Conservation (phyloP, 2,888 invertebrate genomes). For the Thecophora atra region DNA sequence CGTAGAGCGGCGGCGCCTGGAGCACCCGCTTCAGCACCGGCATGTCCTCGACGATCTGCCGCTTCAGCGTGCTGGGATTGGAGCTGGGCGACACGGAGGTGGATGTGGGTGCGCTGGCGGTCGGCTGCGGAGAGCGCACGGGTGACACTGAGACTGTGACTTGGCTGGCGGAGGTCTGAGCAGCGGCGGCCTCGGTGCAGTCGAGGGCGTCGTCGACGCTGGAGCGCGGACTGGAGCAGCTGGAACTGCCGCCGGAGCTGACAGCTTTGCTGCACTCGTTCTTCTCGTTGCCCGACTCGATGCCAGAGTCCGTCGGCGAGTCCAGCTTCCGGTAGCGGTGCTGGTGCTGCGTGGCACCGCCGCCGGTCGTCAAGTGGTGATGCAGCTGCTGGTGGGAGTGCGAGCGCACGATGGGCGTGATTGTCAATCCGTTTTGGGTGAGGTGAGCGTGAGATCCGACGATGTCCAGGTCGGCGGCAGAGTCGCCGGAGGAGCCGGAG, state of each 20-base stretch:
- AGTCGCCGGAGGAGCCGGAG: conserved; percentile 82
- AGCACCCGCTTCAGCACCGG: conserved; percentile 91
- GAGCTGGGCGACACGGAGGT: conserved; percentile 36
- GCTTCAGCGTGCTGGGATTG: conserved; percentile 58
- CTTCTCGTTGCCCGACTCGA: conserved; percentile 91
- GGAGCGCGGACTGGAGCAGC: conserved; percentile 87
- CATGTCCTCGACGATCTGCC: conserved; percentile 84
- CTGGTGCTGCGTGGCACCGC: conserved; percentile 58
- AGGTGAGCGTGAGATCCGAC: conserved; percentile 74
- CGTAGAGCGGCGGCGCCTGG: conserved; percentile 90
- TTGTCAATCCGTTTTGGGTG: conserved; percentile 78
- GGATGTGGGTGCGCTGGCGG: conserved; percentile 41
- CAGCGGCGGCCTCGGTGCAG: conserved; percentile 59
- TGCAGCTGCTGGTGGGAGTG: conserved; percentile 53
- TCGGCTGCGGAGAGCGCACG: conserved; percentile 63
- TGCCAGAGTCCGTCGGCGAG: conserved; percentile 92
- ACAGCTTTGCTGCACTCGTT: conserved; percentile 80
- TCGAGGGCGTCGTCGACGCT: conserved; percentile 83
- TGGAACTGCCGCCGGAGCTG: conserved; percentile 75
- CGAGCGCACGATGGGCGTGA: conserved; percentile 72
- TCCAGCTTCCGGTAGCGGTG: conserved; percentile 85
- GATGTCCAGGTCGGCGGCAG: conserved; percentile 71
- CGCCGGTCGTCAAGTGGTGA: conserved; percentile 29
- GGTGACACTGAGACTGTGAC: conserved; percentile 58
- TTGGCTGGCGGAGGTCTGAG: conserved; percentile 45